These are phyloP conservation scores for Chloropsis hardwickii DNA, from an alignment of 2,113 vertebrate genomes.

Conservation along the genomic window DNA sequence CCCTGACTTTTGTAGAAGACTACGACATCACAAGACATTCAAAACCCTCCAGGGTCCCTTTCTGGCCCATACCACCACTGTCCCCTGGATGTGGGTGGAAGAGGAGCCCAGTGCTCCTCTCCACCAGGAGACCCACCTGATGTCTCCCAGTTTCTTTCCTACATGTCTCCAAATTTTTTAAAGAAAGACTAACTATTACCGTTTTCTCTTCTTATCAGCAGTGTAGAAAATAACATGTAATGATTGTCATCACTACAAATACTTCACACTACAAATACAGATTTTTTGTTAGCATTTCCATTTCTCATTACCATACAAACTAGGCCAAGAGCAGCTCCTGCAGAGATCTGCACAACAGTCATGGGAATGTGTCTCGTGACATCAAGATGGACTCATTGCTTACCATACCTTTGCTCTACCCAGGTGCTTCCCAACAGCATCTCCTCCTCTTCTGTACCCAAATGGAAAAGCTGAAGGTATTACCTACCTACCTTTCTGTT, in stretches of 20 bases:
- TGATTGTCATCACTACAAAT: not conserved
- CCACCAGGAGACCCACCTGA: too few species aligned
- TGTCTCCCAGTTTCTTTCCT: not conserved
- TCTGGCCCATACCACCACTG: not conserved
- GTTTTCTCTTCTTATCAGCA: not conserved
- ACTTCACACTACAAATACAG: not conserved
- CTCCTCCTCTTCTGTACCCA: not conserved
- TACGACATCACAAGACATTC: not conserved
- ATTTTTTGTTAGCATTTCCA: not conserved
- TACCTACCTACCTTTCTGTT: not conserved
- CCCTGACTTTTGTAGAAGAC: not conserved
- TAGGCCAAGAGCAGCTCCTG: not conserved
- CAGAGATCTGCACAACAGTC: not conserved
- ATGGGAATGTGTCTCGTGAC: not conserved
- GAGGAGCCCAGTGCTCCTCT: not conserved
- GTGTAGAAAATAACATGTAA: not conserved
- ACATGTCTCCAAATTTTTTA: not conserved
- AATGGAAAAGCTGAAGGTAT: not conserved
- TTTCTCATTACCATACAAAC: not conserved
- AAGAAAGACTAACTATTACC: not conserved
- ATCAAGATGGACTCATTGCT: not conserved
- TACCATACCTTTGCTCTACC: not conserved
- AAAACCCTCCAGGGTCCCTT: not conserved
- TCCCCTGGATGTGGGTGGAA: rapidly evolving
- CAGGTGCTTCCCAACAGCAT: not conserved